phyloP scores from a whole-genome alignment of 2,113 vertebrate genomes.

The Silurus glanis region DNA sequence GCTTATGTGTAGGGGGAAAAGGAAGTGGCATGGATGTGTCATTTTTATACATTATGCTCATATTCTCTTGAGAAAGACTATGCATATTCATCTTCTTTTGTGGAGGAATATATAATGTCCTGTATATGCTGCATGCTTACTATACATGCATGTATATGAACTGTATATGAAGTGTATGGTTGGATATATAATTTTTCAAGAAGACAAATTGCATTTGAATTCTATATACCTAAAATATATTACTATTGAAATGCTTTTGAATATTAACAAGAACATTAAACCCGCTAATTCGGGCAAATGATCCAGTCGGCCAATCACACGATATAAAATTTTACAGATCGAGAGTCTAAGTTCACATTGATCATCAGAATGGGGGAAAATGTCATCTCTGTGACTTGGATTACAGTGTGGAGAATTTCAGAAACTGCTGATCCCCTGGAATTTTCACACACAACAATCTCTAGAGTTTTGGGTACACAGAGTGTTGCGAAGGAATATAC shows the following conservation, averaged over 20 bases:
- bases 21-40: slow-evolving; percentile 13
- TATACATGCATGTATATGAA: neutral
- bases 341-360: neutral
- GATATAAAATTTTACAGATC: neutral
- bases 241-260: neutral
- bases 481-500: neutral
- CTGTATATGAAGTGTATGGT: neutral
- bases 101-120: neutral
- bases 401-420: neutral
- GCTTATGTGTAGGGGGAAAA: neutral
- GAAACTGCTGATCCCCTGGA: neutral
- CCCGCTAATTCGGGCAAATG: neutral
- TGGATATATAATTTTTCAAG: neutral
- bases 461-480: neutral
- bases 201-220: neutral
- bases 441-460: neutral
- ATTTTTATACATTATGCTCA: slow-evolving; percentile 14
- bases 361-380: neutral
- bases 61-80: slow-evolving; percentile 7
- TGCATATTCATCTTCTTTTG: slow-evolving; percentile 33
- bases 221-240: neutral
- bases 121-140: neutral
- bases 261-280: neutral
- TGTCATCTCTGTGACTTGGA: neutral
- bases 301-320: neutral